These are phyloP conservation scores for Mamestra brassicae DNA, from an alignment of 2,888 invertebrate genomes.

Conservation along the genomic window DNA sequence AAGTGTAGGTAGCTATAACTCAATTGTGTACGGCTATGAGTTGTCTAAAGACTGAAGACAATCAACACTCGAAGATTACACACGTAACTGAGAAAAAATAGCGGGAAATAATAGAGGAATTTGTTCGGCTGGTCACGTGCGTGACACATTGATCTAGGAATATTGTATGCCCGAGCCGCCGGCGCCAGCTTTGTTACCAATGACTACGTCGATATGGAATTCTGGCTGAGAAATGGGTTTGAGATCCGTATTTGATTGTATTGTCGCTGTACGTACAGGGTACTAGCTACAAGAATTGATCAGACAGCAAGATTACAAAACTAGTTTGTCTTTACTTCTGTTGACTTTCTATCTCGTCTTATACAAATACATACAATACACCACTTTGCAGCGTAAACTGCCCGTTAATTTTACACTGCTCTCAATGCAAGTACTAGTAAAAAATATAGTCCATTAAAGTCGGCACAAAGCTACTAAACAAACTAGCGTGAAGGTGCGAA, in stretches of 20 bases:
- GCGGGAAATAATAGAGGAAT: constrained; percentile 66
- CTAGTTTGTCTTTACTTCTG: not conserved
- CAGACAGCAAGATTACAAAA: not conserved
- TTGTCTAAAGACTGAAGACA: constrained; percentile 66
- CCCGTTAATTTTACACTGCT: not conserved
- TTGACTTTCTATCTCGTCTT: not conserved
- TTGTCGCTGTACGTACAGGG: constrained; percentile 26
- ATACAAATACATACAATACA: not conserved
- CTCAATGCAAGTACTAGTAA: constrained; percentile 10
- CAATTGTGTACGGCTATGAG: constrained; percentile 42
- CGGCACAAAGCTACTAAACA: constrained; percentile 22
- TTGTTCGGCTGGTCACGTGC: constrained; percentile 70
- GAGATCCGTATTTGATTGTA: constrained; percentile 56
- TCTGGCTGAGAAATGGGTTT: constrained; percentile 52
- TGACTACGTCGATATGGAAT: constrained; percentile 54
- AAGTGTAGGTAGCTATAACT: constrained; percentile 42
- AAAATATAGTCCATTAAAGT: constrained; percentile 45
- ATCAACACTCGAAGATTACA: constrained; percentile 77
- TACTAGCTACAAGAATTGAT: constrained; percentile 10
- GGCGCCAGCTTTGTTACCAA: constrained; percentile 53
- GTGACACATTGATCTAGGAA: constrained; percentile 63
- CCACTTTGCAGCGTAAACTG: not conserved
- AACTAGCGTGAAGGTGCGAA: constrained; percentile 48
- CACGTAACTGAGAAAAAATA: constrained; percentile 78
- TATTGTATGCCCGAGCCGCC: constrained; percentile 53